Base-by-base conservation (phyloP, 2,797 vertebrate species). In the Gymnopithys bicolor region DNA sequence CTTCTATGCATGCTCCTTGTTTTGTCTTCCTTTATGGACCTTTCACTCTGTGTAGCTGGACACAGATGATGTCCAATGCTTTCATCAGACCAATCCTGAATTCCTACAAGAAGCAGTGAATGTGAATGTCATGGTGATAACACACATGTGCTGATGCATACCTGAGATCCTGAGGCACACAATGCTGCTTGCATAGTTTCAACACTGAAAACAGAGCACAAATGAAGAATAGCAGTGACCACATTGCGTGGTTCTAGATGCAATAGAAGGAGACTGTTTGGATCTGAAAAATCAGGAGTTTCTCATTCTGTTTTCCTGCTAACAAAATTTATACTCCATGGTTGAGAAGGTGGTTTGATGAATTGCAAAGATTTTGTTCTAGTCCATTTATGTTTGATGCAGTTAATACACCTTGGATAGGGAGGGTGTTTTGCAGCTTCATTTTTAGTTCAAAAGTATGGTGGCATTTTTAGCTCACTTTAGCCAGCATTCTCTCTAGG, bases 71-170 rank as follows among this genome's bases (percentile, higher is more conserved):
- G 25, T 27, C 16, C 43, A 33, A 12, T 64, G 35, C 45, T 76
- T 87, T 63, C 19, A 18, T 52, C 56, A 11, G 43, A 76, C 62
- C 16, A 18, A 4, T 11, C 21, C 33, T 32, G 59, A 87, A 67
- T 64, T 73, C 43, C 59, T 76, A 1, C n/a, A 17, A 32, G 32
- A 33, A 55, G 33, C 32, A 35, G 13, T 52, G 45, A 46, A 4
- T 30, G 46, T 52, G 35, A 62, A 39, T 80, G 35, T n/a, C 9
- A 1, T 11, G 5, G 21, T 66, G 62, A 7, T 74, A 32, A 19
- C 5, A 5, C 13, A 6, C 1, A 2, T 5, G 30, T 53, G 41
- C 35, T 1, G 4, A 4, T 77, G 30, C 67, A 33, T 48, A 35
- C 12, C 43, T 70, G 70, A 60, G 35, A 22, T 62, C 19, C 19